These are phyloP conservation scores for Hippocampus kuda DNA, from an alignment of 2,797 vertebrate species.

Conservation along the genomic window DNA sequence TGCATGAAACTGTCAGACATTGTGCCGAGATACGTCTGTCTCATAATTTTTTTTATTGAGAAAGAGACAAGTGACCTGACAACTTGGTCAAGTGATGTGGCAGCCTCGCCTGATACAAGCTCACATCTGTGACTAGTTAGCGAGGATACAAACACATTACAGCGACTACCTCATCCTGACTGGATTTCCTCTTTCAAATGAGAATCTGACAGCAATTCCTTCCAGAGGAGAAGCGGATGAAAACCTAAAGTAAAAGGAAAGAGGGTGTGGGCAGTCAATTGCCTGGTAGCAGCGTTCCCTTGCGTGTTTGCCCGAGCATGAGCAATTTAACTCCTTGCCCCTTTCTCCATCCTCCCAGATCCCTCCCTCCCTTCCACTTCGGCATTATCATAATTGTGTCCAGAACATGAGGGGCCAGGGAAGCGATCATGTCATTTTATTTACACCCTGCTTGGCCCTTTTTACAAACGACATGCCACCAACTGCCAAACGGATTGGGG, in stretches of 20 bases:
- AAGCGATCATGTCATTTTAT: conserved; percentile 99
- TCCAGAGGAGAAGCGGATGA: conserved; percentile 37
- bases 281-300: conserved; percentile 22
- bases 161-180: conserved; percentile 68
- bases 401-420: conserved; percentile 97
- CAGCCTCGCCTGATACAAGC: conserved; percentile 37
- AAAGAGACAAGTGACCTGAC: conserved; percentile 40
- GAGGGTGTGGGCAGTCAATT: conserved; percentile 16
- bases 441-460: conserved; percentile 97
- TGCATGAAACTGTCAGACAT: conserved; percentile 28
- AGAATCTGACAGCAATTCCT: conserved; percentile 46
- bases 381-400: conserved; percentile 99
- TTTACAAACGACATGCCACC: conserved; percentile 96
- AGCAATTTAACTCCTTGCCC: conserved; percentile 53
- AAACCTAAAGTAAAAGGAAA: conserved; percentile 24
- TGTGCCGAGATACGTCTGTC: conserved; percentile 24
- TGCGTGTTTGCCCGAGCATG: conserved; percentile 45
- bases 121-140: conserved; percentile 54
- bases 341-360: conserved; percentile 31
- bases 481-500: conserved; percentile 94
- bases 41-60: conserved; percentile 28
- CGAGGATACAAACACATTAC: conserved; percentile 71
- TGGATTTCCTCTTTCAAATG: conserved; percentile 79
- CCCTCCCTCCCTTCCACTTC: conserved; percentile 44
- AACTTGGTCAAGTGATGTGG: conserved; percentile 39